These are phyloP conservation scores for Strigops habroptila DNA, from an alignment of 2,113 vertebrate genomes.

Conservation along the genomic window DNA sequence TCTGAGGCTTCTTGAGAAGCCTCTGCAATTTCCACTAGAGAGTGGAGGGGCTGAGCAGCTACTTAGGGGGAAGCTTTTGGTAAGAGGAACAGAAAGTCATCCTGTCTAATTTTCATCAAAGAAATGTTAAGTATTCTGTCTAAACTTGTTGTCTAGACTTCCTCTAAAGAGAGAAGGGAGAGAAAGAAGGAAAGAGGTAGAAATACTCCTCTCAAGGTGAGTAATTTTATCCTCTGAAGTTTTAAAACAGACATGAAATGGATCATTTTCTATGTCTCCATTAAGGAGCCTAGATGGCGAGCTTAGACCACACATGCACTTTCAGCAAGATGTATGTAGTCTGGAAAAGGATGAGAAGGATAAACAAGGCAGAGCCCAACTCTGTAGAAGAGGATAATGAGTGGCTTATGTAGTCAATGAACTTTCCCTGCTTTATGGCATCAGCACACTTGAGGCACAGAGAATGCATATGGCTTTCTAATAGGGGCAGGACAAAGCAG, in stretches of 20 bases:
- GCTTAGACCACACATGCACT: conserved; percentile 59
- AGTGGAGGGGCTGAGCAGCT: background rate
- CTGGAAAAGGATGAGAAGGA: conserved; percentile 28
- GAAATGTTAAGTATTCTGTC: background rate
- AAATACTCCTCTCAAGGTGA: background rate
- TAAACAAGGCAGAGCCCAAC: background rate
- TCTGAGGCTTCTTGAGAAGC: background rate
- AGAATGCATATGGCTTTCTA: conserved; percentile 2
- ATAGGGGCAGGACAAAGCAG: background rate
- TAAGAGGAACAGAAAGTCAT: background rate
- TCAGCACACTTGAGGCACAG: background rate
- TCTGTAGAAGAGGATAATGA: background rate
- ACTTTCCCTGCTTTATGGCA: background rate
- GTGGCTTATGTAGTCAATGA: background rate
- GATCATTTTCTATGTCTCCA: background rate
- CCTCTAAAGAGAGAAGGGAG: background rate
- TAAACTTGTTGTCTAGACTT: conserved; percentile 4
- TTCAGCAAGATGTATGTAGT: conserved; percentile 4
- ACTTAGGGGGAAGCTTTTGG: background rate
- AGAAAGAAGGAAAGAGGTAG: background rate
- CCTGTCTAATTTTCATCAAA: background rate
- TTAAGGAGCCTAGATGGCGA: conserved; percentile 54
- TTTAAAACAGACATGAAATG: conserved; percentile 1
- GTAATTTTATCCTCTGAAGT: conserved; percentile 6
- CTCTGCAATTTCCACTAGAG: background rate